phyloP scores from a whole-genome alignment of 2,888 invertebrate genomes.

The Baronia brevicornis region DNA sequence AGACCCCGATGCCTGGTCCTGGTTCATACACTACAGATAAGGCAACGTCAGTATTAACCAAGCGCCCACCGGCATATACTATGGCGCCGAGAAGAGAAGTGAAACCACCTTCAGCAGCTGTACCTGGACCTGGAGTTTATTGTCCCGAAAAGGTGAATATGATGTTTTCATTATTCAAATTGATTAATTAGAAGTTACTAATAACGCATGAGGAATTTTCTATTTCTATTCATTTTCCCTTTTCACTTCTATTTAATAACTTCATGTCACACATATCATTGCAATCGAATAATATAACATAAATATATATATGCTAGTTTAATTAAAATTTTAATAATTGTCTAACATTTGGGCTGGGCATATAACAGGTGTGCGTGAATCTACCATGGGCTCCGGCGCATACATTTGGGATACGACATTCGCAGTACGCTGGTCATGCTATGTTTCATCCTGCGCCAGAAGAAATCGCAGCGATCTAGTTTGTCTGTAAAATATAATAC shows the following conservation, averaged over 20 bases:
- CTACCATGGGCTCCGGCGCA: slow-evolving; percentile 80
- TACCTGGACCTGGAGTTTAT: slow-evolving; percentile 79
- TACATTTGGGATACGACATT: slow-evolving; percentile 87
- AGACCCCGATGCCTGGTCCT: slow-evolving; percentile 83
- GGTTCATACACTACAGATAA: slow-evolving; percentile 82
- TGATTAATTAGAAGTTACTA: slow-evolving; percentile 9
- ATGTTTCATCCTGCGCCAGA: slow-evolving; percentile 55
- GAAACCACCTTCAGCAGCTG: slow-evolving; percentile 47
- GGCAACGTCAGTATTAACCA: slow-evolving; percentile 52
- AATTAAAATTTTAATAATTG: background rate
- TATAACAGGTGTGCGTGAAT: slow-evolving; percentile 69
- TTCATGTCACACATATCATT: no score
- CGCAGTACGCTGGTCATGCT: slow-evolving; percentile 78
- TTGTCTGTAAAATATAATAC: slow-evolving; percentile 26
- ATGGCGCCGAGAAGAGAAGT: slow-evolving; percentile 80
- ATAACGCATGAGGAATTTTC: slow-evolving; percentile 10
- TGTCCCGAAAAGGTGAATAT: slow-evolving; percentile 76
- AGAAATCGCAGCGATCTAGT: slow-evolving; percentile 44
- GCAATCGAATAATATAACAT: no score
- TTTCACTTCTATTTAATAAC: no score
- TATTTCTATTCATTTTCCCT: no score
- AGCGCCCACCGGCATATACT: slow-evolving; percentile 86
- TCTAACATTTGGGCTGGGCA: slow-evolving; percentile 32
- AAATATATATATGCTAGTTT: no score
- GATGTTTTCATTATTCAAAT: background rate